Percentiles rank a stretch among this genome's conserved stretches.
These are phyloP conservation scores for Mya arenaria DNA, from an alignment of 1,140 invertebrate genomes.

Conservation along the genomic window DNA sequence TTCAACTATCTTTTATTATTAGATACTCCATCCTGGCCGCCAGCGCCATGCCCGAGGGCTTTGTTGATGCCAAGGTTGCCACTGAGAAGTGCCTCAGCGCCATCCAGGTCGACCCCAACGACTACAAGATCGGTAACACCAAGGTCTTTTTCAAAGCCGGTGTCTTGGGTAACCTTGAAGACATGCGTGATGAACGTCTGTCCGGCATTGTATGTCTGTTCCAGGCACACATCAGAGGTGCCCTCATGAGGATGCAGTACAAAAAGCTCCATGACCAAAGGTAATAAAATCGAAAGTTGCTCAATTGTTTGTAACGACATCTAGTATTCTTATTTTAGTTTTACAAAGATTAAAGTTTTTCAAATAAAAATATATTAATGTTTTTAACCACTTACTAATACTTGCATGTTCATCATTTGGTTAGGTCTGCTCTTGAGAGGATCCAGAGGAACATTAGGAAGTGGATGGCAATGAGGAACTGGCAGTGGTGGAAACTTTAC, in stretches of 20 bases:
- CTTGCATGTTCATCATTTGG: neutral
- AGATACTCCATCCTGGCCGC: slow-evolving; percentile 99
- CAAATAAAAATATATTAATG: neutral
- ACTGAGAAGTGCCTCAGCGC: slow-evolving; percentile 90
- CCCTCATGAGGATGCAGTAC: slow-evolving; percentile 92
- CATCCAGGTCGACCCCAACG: slow-evolving; percentile 90
- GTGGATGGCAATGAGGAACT: slow-evolving; percentile 98
- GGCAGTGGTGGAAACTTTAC: slow-evolving; percentile 99
- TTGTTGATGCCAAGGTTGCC: slow-evolving; percentile 89
- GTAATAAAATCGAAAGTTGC: slow-evolving; percentile 75
- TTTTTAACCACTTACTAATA: neutral
- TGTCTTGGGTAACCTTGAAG: slow-evolving; percentile 99
- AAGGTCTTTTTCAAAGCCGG: slow-evolving; percentile 99
- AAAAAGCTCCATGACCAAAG: slow-evolving; percentile 98
- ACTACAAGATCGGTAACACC: slow-evolving; percentile 96
- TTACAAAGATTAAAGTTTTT: neutral
- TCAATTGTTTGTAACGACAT: neutral
- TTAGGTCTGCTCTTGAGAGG: slow-evolving; percentile 94
- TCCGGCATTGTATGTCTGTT: slow-evolving; percentile 98
- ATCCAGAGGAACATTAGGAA: slow-evolving; percentile 99
- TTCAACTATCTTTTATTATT: slow-evolving; percentile 14
- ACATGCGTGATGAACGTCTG: slow-evolving; percentile 99
- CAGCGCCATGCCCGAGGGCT: slow-evolving; percentile 87
- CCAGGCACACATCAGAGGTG: slow-evolving; percentile 95
- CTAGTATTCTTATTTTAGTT: neutral